Percentiles rank a stretch among this genome's conserved stretches.
phyloP scores from a whole-genome alignment of 2,113 vertebrate genomes.

The Penelope pileata region DNA sequence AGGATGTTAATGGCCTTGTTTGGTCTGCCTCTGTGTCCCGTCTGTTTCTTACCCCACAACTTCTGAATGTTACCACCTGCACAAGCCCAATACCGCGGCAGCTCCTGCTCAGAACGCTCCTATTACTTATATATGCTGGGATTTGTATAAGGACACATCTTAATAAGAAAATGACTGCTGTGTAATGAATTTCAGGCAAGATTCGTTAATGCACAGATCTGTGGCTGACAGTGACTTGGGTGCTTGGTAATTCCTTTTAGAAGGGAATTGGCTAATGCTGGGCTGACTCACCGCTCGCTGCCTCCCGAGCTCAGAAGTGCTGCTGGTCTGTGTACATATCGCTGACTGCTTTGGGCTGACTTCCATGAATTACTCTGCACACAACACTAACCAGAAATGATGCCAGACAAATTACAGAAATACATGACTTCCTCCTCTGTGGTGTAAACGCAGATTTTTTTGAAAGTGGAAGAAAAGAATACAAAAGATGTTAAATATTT shows the following conservation, averaged over 20 bases:
- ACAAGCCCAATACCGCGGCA: rapidly evolving
- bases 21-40: neutral
- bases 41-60: neutral
- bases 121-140: neutral
- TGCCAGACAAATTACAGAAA: neutral
- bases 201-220: neutral
- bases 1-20: neutral
- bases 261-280: neutral
- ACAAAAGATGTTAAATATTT: neutral
- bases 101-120: rapidly evolving
- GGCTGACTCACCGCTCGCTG: neutral
- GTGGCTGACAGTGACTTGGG: neutral
- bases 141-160: neutral
- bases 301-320: neutral
- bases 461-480: neutral
- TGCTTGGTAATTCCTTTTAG: neutral
- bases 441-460: rapidly evolving
- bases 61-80: neutral
- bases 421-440: neutral
- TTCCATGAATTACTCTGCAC: neutral
- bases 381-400: slow-evolving; percentile 3
- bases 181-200: neutral
- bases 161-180: neutral
- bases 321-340: neutral
- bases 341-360: neutral